Conservation (phyloP, 2,113 vertebrate genomes). For the Carassius auratus region DNA sequence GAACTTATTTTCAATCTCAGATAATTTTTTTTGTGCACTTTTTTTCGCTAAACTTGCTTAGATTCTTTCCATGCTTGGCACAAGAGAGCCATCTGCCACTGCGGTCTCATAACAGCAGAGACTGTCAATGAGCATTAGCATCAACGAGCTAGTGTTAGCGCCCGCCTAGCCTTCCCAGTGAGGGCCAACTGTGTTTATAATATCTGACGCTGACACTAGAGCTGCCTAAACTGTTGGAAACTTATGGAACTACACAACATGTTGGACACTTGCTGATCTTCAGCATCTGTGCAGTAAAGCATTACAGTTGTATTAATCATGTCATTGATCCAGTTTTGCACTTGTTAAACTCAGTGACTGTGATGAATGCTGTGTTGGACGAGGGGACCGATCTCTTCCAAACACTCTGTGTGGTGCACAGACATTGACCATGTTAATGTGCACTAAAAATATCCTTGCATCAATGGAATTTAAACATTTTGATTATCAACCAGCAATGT, state of each 20-base stretch:
- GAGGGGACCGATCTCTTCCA: neutral
- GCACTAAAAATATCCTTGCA: no score
- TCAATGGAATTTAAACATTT: no score
- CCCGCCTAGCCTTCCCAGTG: slow-evolving; percentile 20
- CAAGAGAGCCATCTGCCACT: slow-evolving; percentile 53
- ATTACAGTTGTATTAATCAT: neutral
- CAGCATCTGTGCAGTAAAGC: neutral
- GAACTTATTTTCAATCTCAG: neutral
- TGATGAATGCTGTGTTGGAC: no score
- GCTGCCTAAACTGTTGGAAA: slow-evolving; percentile 37
- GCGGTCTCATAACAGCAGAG: slow-evolving; percentile 51
- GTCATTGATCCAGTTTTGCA: neutral
- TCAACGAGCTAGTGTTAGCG: slow-evolving; percentile 33
- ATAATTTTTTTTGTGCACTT: neutral
- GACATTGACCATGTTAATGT: neutral
- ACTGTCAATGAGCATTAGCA: slow-evolving; percentile 57
- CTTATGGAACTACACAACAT: slow-evolving; percentile 31
- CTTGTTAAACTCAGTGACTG: neutral
- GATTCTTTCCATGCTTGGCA: neutral
- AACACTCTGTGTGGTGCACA: neutral
- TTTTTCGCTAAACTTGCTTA: neutral
- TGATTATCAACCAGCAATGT: neutral
- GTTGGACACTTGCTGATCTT: slow-evolving; percentile 33
- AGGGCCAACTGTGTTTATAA: slow-evolving; percentile 16
- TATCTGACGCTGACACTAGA: slow-evolving; percentile 31